Evolutionary conservation across 1,140 invertebrate species (phyloP), one percentile per base, ranked within the genome.

Genomic region (Bombus ignitus): DNA sequence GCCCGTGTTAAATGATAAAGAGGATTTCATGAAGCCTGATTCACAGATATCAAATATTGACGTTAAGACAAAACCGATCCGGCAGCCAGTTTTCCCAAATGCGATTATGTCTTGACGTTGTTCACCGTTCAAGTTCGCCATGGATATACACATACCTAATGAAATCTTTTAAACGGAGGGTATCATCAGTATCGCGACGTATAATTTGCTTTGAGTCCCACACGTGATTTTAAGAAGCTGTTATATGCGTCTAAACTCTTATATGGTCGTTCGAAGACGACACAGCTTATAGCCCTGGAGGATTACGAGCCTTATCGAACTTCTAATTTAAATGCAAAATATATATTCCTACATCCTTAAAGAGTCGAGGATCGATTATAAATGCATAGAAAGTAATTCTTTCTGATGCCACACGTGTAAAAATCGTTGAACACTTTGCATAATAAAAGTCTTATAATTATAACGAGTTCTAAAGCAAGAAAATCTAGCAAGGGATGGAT

Each of bases 21-120:
- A 25, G 4, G 35, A 66, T 66, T 76, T 74, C 35, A 8, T 12
- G 73, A 37, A 2, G 25, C 42, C 28, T 62, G 42, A 65, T 28
- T 47, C 76, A 44, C n/a, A 32, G 75, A 15, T 71, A 71, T 62
- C n/a, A 62, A 84, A 84, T 84, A 84, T 84, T 79, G 47, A 71
- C 75, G 18, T 79, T 79, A n/a, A 71, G 59, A 35, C 10, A 32
- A n/a, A 76, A 35, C 37, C 32, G 53, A 57, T 35, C 8, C 12
- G 39, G 28, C 1, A 32, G n/a, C 8, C 1, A 32, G n/a, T 35
- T 75, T 35, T 37, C 47, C 25, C 42, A 9, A 39, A 42, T n/a
- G 9, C 15, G 76, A 66, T 59, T 37, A 5, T 76, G 3, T n/a
- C 32, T n/a, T 28, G 3, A 32, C 53, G 15, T 28, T 9, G 32